phyloP scores from a whole-genome alignment of 2,797 vertebrate species.

The Trachops cirrhosus region DNA sequence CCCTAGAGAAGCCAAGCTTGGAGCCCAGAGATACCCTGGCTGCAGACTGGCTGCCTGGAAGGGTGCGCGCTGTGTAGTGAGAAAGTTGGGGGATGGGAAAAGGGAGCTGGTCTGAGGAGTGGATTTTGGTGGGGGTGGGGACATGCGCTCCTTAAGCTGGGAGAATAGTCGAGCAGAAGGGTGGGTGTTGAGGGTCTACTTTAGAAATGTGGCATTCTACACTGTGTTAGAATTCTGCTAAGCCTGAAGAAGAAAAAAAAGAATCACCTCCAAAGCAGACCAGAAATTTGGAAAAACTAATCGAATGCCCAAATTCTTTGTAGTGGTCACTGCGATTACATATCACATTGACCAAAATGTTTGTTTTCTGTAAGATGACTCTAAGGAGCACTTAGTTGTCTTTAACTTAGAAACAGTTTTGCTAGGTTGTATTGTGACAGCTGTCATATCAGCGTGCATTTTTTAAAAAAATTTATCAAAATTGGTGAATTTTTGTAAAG shows the following conservation, averaged over 20 bases:
- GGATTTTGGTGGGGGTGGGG: not conserved
- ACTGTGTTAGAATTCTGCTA: not conserved
- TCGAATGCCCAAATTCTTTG: not conserved
- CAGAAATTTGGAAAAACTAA: not conserved
- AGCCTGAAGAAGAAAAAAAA: not conserved
- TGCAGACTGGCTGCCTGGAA: not conserved
- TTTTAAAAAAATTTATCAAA: not conserved
- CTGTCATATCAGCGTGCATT: not conserved
- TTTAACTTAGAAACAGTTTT: too few relatives aligned
- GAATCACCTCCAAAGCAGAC: not conserved
- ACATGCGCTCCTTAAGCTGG: not conserved
- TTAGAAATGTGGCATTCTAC: not conserved
- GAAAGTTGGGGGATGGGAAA: constrained; percentile 25
- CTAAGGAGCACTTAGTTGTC: too few relatives aligned
- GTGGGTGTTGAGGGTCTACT: not conserved
- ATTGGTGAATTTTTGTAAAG: not conserved
- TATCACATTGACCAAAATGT: not conserved
- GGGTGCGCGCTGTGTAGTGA: not conserved
- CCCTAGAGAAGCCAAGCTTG: constrained; percentile 18
- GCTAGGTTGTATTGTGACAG: not conserved
- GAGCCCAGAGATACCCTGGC: not conserved
- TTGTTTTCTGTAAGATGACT: too few relatives aligned
- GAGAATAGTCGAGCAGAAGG: not conserved
- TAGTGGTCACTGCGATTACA: not conserved
- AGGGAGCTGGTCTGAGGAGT: not conserved